A percentile compares a stretch with the other conserved stretches of the same genome.
Evolutionary conservation across 2,888 invertebrate genomes (phyloP).

Genomic region (Linyphia triangularis): DNA sequence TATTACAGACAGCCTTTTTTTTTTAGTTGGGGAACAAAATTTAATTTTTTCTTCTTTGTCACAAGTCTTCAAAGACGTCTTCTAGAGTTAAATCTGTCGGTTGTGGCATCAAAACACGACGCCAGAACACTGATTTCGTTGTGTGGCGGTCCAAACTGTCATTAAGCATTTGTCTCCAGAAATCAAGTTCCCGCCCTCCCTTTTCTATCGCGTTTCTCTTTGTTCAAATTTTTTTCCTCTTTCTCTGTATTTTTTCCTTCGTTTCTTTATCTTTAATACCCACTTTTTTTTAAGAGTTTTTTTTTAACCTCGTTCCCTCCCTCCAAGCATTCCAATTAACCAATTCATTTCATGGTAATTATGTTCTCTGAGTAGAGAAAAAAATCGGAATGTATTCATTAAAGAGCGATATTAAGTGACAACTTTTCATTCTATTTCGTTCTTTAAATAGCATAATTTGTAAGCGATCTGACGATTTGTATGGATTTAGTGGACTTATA

Average conservation of each 20-base stretch:
- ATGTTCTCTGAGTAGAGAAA: constrained; percentile 41
- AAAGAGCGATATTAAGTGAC: constrained; percentile 59
- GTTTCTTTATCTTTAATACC: constrained; percentile 41
- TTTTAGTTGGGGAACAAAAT: background rate
- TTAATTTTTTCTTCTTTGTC: constrained; percentile 9
- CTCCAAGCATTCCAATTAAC: constrained; percentile 62
- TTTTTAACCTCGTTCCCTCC: background rate
- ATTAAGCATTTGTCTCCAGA: constrained; percentile 68
- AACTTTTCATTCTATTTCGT: constrained; percentile 28
- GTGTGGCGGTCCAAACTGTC: constrained; percentile 56
- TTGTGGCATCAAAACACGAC: constrained; percentile 46
- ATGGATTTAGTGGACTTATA: constrained; percentile 6
- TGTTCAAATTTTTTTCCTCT: constrained; percentile 1
- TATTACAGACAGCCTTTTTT: constrained; percentile 29
- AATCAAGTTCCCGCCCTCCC: constrained; percentile 39
- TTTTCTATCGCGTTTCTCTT: constrained; percentile 24
- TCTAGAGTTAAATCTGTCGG: constrained; percentile 39
- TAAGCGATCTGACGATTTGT: constrained; percentile 31
- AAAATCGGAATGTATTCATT: constrained; percentile 56
- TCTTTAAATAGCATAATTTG: constrained; percentile 26
- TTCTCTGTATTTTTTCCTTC: constrained; percentile 25
- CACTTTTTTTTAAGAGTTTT: background rate
- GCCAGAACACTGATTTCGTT: constrained; percentile 53
- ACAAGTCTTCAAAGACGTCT: constrained; percentile 30
- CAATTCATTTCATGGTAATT: constrained; percentile 71